Percentiles rank a stretch among this genome's conserved stretches.
Conservation (phyloP, 1,140 invertebrate genomes). For the Caerostris extrusa region DNA sequence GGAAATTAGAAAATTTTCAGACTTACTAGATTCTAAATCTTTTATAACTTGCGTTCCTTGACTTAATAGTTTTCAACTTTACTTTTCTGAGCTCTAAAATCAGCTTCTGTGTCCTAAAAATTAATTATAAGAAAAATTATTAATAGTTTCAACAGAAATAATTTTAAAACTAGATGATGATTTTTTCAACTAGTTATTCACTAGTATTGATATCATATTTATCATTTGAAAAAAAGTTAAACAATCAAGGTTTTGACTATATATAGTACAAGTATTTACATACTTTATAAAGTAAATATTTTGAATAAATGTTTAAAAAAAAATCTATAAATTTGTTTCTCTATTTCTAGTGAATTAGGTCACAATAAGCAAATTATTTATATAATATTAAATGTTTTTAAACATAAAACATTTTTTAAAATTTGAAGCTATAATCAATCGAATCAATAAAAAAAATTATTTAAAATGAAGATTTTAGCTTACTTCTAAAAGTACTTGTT, state of each 20-base stretch:
- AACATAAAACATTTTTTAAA: too few relatives aligned
- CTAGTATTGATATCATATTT: too few relatives aligned
- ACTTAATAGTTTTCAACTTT: conserved; percentile 78
- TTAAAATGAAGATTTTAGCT: neutral
- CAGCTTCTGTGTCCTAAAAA: conserved; percentile 81
- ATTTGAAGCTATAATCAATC: too few relatives aligned
- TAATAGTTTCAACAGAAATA: neutral
- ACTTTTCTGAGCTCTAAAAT: conserved; percentile 79
- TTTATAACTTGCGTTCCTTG: conserved; percentile 78
- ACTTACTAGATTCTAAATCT: conserved; percentile 78
- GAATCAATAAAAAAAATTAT: too few relatives aligned
- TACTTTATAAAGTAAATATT: neutral
- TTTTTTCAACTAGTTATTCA: too few relatives aligned
- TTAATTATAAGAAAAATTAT: neutral
- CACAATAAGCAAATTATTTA: too few relatives aligned
- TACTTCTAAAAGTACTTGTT: conserved; percentile 84
- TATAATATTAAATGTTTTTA: too few relatives aligned
- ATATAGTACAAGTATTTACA: neutral
- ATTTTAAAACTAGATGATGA: neutral
- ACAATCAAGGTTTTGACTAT: too few relatives aligned
- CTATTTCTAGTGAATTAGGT: too few relatives aligned
- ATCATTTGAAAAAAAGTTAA: too few relatives aligned
- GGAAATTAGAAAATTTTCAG: neutral
- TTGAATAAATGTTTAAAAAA: neutral
- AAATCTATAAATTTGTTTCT: neutral